Base-by-base conservation (phyloP, 1,140 invertebrate species). In the Lucilia sericata region DNA sequence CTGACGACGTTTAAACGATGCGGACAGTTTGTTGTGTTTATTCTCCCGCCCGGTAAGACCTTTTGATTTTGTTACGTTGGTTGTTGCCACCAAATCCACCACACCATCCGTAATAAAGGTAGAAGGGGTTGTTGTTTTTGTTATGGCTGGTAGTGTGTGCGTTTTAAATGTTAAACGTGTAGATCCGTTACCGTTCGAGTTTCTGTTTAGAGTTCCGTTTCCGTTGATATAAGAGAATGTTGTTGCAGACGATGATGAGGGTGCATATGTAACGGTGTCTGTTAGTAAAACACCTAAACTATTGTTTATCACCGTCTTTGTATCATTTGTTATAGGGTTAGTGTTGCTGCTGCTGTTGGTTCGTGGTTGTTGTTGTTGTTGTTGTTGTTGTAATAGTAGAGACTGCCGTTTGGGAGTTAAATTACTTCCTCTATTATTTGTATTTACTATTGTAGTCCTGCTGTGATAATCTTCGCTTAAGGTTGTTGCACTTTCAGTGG, bases 351-450 rank as follows among this genome's bases (percentile, higher is more conserved):
- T 80, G 47, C 21, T 49, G 76, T 25, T 80, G n/a, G n/a, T 25
- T 82, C 34, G 19, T 74, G 14, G 74, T 84, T 83, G 84, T 49
- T 85, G 82, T 34, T 25, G 74, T 84, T 83, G 84, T 49, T 85
- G 82, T 34, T 25, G 74, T 84, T 83, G 84, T 47, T 85, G 82
- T 34, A 80, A 60, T 60, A 17, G n/a, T 21, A n/a, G 60, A 70
- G 60, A 70, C 65, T 19, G 21, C 13, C 74, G 84, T 74, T 36
- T 70, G 25, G 25, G 84, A 82, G 14, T 74, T 74, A 19, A 70
- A 49, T 49, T 82, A 82, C 82, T 83, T 83, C 82, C 36, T 49
- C 17, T 82, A 19, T n/a, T 60, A n/a, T n/a, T 76, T 65, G 65
- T 55, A 82, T 55, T 49, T 84, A n/a, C 30, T 85, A 17, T 65